Percentiles rank a stretch among this genome's conserved stretches.
These are phyloP conservation scores for Epinephelus fuscoguttatus DNA, from an alignment of 2,113 vertebrate genomes.

Conservation along the genomic window DNA sequence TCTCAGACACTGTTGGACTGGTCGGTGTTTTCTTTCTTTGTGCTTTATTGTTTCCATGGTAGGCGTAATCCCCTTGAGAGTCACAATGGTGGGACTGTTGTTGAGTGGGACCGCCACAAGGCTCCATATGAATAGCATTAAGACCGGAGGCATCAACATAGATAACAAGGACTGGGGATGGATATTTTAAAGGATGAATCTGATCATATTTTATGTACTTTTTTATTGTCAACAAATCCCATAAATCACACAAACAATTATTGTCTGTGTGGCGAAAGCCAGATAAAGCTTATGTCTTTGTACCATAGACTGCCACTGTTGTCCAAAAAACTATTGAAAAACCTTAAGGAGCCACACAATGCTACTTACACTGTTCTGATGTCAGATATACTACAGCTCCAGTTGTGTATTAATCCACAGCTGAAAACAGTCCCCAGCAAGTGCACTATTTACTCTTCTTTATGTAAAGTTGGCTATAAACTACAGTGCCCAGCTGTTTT, in stretches of 20 bases:
- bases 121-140: constrained; percentile 50
- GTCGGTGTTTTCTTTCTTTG: constrained; percentile 74
- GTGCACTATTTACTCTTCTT: neutral
- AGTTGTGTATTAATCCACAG: constrained; percentile 6
- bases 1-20: constrained; percentile 54
- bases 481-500: neutral
- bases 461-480: neutral
- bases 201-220: neutral
- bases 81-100: constrained; percentile 76
- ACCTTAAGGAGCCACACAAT: neutral
- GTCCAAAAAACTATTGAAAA: neutral
- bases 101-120: constrained; percentile 62
- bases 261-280: neutral
- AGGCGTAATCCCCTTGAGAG: constrained; percentile 76
- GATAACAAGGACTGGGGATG: neutral
- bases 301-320: neutral
- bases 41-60: constrained; percentile 77
- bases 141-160: constrained; percentile 32
- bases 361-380: neutral
- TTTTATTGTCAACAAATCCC: constrained; percentile 1
- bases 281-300: neutral
- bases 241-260: neutral
- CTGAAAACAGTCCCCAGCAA: constrained; percentile 9
- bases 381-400: neutral
- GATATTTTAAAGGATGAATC: constrained; percentile 7